Evolutionary conservation across 2,113 vertebrate genomes (phyloP).

Genomic region (Gopherus flavomarginatus): DNA sequence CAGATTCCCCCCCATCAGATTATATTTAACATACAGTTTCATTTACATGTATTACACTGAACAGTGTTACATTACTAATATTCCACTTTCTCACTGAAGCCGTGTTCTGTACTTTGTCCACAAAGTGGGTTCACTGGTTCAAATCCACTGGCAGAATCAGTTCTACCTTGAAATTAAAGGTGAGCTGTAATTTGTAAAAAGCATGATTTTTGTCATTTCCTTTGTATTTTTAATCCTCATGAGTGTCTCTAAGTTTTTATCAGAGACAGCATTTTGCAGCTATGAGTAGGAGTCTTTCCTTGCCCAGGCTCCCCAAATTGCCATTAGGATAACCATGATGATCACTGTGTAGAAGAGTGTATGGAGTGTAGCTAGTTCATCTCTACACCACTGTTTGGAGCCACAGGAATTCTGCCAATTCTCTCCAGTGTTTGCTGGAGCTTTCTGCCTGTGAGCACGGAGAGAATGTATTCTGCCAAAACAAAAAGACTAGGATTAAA

Average conservation of each 20-base stretch:
- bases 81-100: neutral
- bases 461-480: slow-evolving; percentile 77
- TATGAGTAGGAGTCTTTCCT: slow-evolving; percentile 55
- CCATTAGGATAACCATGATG: slow-evolving; percentile 69
- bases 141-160: slow-evolving; percentile 15
- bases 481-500: slow-evolving; percentile 45
- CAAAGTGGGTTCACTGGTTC: slow-evolving; percentile 12
- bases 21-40: neutral
- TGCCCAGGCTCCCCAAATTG: slow-evolving; percentile 74
- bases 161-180: slow-evolving; percentile 13
- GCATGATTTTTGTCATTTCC: neutral
- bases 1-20: neutral
- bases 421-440: slow-evolving; percentile 30
- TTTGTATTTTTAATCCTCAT: neutral
- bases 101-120: neutral
- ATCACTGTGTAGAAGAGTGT: slow-evolving; percentile 72
- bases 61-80: neutral
- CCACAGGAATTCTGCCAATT: slow-evolving; percentile 54
- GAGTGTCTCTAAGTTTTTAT: slow-evolving; percentile 8
- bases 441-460: slow-evolving; percentile 73
- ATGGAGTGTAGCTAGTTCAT: slow-evolving; percentile 58
- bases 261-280: neutral
- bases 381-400: slow-evolving; percentile 31
- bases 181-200: neutral
- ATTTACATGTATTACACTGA: neutral